Evolutionary conservation across 2,797 vertebrate species (phyloP).

Genomic region (Spinus olivaceus): DNA sequence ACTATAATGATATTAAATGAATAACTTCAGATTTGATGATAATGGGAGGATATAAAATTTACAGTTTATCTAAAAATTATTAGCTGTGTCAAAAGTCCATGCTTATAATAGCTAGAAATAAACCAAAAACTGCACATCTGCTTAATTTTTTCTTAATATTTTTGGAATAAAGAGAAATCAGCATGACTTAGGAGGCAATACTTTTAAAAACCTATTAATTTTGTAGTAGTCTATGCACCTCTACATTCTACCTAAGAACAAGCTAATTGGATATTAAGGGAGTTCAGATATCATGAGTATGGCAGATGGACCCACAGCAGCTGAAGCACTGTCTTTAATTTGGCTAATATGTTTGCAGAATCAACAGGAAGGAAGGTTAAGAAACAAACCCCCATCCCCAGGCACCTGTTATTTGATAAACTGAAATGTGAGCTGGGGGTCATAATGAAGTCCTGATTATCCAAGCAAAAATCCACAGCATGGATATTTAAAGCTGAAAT

Average conservation of each 20-base stretch:
- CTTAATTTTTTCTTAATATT: not conserved
- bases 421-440: not conserved
- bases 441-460: not conserved
- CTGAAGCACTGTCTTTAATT: not conserved
- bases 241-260: not conserved
- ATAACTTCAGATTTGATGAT: not conserved
- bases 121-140: not conserved
- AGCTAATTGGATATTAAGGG: not conserved
- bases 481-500: not conserved
- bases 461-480: not conserved
- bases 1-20: not conserved
- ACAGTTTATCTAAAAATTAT: not conserved
- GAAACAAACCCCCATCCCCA: not conserved
- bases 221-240: not conserved
- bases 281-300: not conserved
- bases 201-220: not conserved
- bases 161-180: not conserved
- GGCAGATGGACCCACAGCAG: not conserved
- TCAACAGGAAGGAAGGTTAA: not conserved
- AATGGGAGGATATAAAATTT: not conserved
- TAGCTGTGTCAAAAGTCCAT: not conserved
- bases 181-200: not conserved
- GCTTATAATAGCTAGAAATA: not conserved
- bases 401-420: not conserved
- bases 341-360: not conserved